Conservation (phyloP, 2,888 invertebrate species). For the Nomada flava region DNA sequence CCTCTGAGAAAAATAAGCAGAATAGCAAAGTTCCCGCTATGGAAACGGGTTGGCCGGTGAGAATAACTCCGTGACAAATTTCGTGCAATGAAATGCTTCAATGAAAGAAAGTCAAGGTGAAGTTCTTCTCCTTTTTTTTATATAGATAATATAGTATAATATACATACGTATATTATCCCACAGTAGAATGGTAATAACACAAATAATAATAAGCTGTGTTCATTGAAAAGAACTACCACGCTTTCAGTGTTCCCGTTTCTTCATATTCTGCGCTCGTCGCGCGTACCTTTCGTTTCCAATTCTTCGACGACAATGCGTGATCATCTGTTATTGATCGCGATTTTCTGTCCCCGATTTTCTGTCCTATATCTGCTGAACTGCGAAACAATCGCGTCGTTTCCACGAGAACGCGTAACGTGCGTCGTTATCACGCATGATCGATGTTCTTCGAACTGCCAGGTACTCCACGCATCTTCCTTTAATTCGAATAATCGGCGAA, state of each 20-base stretch:
- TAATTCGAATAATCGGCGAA: constrained; percentile 20
- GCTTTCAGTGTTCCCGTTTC: not conserved
- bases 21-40: constrained; percentile 2
- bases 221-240: too few species aligned
- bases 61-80: not conserved
- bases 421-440: constrained; percentile 34
- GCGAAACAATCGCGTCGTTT: constrained; percentile 9
- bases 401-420: constrained; percentile 18
- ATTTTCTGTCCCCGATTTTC: constrained; percentile 11
- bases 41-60: not conserved
- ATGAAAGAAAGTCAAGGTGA: not conserved
- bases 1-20: constrained; percentile 29
- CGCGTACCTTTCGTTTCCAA: constrained; percentile 2
- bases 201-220: too few species aligned
- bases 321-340: constrained; percentile 5
- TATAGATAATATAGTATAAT: too few species aligned
- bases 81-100: not conserved
- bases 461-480: constrained; percentile 15
- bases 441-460: not conserved
- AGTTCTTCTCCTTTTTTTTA: too few species aligned
- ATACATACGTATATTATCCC: too few species aligned
- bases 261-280: not conserved
- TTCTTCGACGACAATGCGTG: not conserved
- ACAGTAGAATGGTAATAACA: too few species aligned
- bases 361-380: not conserved